These are phyloP conservation scores for Heterochromis multidens DNA, from an alignment of 2,113 vertebrate species.

Conservation along the genomic window DNA sequence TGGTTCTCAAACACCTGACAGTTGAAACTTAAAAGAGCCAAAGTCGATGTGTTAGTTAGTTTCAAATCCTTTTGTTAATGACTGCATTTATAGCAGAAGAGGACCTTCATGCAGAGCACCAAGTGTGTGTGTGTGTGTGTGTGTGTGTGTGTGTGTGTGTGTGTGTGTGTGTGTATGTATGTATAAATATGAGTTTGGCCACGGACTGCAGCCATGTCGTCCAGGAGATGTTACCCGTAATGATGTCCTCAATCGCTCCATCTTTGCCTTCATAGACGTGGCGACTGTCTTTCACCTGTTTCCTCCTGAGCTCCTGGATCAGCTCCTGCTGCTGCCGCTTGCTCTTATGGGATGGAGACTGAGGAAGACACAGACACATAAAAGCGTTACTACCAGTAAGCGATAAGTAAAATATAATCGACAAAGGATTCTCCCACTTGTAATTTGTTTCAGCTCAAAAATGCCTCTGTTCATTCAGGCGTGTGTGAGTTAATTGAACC, in stretches of 20 bases:
- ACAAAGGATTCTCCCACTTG: not conserved
- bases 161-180: not conserved
- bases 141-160: not conserved
- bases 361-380: not conserved
- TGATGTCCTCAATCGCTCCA: conserved; percentile 95
- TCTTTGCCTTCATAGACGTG: conserved; percentile 97
- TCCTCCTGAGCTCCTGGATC: conserved; percentile 88
- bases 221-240: conserved; percentile 81
- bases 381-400: not conserved
- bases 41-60: conserved; percentile 57
- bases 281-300: conserved; percentile 95
- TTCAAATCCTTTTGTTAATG: conserved; percentile 44
- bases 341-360: conserved; percentile 83
- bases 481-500: conserved; percentile 15
- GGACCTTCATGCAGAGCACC: conserved; percentile 57
- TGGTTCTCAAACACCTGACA: conserved; percentile 37
- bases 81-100: conserved; percentile 31
- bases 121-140: not conserved
- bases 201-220: not conserved
- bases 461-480: not conserved
- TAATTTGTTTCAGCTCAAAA: not conserved
- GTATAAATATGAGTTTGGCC: not conserved
- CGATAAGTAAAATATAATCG: not conserved
- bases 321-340: conserved; percentile 92
- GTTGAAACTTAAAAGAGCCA: conserved; percentile 5